Conservation (phyloP, 2,888 invertebrate genomes). For the Philereme vetulata region DNA sequence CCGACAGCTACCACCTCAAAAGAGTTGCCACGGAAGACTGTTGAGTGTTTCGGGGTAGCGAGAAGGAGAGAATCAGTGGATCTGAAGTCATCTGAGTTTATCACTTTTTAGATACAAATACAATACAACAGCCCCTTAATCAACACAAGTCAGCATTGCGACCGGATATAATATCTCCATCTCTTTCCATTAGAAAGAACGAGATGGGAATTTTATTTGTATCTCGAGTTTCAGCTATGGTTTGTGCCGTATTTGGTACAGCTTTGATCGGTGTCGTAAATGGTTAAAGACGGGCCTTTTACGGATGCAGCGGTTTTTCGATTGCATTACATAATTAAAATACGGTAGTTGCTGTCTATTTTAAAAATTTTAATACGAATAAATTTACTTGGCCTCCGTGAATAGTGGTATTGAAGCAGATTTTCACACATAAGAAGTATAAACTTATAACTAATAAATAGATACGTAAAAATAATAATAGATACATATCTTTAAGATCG, state of each 20-base stretch:
- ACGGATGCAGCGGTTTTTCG: conserved; percentile 40
- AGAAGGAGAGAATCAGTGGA: no score
- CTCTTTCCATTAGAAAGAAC: conserved; percentile 18
- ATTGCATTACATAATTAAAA: conserved; percentile 25
- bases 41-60: no score
- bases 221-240: conserved; percentile 27
- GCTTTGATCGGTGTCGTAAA: conserved; percentile 39
- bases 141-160: conserved; percentile 33
- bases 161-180: conserved; percentile 14
- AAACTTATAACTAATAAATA: no score
- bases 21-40: no score
- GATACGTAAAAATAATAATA: no score
- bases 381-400: not conserved
- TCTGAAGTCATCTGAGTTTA: no score
- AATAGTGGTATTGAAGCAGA: not conserved
- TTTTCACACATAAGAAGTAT: no score
- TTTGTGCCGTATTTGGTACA: conserved; percentile 28
- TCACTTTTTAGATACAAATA: no score
- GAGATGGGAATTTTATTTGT: conserved; percentile 15
- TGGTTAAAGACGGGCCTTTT: conserved; percentile 29
- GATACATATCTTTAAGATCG: no score
- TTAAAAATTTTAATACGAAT: not conserved
- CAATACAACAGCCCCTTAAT: conserved; percentile 40
- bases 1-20: no score
- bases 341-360: conserved; percentile 6